Evolutionary conservation across 2,888 invertebrate species (phyloP).

Genomic region (Mamestra brassicae): DNA sequence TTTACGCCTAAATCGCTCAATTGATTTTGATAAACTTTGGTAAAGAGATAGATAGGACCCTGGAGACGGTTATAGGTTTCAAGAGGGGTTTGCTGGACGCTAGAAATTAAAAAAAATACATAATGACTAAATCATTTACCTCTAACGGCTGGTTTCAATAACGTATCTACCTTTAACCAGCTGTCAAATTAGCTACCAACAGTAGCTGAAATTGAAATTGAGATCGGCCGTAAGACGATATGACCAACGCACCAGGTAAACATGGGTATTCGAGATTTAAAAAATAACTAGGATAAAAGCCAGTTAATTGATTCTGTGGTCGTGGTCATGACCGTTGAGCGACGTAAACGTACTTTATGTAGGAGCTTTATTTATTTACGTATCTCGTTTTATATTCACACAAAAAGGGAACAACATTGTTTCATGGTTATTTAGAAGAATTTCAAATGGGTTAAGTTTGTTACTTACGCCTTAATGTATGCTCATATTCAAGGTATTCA

Average conservation of each 20-base stretch:
- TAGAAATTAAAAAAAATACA: neutral
- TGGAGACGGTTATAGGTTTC: too few relatives aligned
- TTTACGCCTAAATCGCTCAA: too few relatives aligned
- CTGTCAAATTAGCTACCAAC: too few relatives aligned
- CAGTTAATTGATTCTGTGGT: conserved; percentile 65
- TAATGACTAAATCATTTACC: conserved; percentile 24
- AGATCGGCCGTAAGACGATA: conserved; percentile 27
- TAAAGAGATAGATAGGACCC: too few relatives aligned
- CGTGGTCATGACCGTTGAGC: conserved; percentile 55
- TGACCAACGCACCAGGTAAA: conserved; percentile 41
- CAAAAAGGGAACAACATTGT: conserved; percentile 63
- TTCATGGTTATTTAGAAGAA: conserved; percentile 63
- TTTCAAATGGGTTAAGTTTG: conserved; percentile 60
- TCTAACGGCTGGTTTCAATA: too few relatives aligned
- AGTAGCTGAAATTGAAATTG: too few relatives aligned
- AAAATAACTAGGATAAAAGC: conserved; percentile 59
- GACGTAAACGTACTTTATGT: conserved; percentile 70
- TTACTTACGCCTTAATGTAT: neutral
- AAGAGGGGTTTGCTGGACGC: too few relatives aligned
- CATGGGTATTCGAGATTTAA: conserved; percentile 51
- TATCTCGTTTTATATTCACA: conserved; percentile 66
- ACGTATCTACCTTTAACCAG: too few relatives aligned
- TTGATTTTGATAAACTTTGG: too few relatives aligned
- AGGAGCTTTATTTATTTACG: conserved; percentile 70
- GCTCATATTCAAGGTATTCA: neutral